A percentile compares a stretch with the other conserved stretches of the same genome.
phyloP scores from a whole-genome alignment of 2,113 vertebrate species.

The Prolemur simus region DNA sequence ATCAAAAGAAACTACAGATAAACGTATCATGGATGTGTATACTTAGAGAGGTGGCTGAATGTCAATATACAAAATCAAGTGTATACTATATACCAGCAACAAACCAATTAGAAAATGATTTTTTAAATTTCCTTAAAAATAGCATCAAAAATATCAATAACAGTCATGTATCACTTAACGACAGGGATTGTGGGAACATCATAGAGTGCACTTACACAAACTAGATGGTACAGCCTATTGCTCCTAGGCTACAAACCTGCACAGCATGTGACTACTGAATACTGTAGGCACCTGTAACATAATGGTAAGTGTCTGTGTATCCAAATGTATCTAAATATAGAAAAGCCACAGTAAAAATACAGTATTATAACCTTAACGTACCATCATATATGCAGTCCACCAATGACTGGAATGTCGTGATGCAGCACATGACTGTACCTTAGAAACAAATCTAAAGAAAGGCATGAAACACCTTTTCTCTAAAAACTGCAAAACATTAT shows the following conservation, averaged over 20 bases:
- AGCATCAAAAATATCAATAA: not conserved
- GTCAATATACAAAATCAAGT: not conserved
- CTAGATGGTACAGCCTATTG: not conserved
- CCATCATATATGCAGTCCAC: not conserved
- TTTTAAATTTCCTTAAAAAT: not conserved
- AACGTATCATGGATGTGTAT: not conserved
- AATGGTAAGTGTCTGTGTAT: not conserved
- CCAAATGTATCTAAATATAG: not conserved
- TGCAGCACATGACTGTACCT: not conserved
- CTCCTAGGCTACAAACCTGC: not conserved
- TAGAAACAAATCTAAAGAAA: not conserved
- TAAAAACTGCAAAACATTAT: not conserved
- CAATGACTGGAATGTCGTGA: no score
- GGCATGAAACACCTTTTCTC: not conserved
- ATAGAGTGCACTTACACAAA: not conserved
- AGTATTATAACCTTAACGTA: not conserved
- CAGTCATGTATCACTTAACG: not conserved
- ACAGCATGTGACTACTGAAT: not conserved
- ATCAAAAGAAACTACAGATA: not conserved
- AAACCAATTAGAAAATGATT: not conserved
- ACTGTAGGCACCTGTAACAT: not conserved
- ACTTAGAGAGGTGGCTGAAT: not conserved
- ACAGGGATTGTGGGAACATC: not conserved
- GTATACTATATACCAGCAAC: not conserved
- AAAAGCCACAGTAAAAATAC: not conserved